Conservation (phyloP, 2,113 vertebrate genomes). For the Elachura formosa region DNA sequence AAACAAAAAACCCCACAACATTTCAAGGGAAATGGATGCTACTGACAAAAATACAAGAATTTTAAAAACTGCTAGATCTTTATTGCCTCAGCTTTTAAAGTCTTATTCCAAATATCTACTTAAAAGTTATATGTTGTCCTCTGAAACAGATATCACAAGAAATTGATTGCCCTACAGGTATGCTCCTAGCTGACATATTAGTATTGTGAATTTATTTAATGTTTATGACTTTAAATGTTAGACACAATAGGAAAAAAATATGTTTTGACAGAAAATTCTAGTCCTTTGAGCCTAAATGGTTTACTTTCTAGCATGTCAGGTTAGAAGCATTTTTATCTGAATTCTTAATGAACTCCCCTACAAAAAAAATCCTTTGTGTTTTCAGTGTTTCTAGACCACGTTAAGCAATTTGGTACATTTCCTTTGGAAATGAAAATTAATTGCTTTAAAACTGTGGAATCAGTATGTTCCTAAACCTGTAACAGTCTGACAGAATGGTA, state of each 20-base stretch:
- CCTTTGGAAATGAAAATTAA: not conserved
- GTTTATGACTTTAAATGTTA: not conserved
- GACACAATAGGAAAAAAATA: not conserved
- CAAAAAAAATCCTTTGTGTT: not conserved
- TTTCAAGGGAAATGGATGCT: not conserved
- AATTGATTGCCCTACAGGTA: not conserved
- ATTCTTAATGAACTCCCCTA: not conserved
- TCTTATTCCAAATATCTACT: not conserved
- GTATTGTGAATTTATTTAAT: not conserved
- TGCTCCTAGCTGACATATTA: not conserved
- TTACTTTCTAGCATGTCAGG: not conserved
- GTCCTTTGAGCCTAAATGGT: not conserved
- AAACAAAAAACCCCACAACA: rapidly evolving
- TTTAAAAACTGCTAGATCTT: not conserved
- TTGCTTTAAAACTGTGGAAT: not conserved
- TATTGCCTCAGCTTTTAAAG: not conserved
- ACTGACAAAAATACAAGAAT: not conserved
- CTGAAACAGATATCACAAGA: not conserved
- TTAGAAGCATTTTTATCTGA: not conserved
- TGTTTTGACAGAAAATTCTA: not conserved
- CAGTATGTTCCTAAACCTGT: not conserved
- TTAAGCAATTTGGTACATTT: not conserved
- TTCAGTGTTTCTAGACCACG: not conserved
- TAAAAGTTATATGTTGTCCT: not conserved
- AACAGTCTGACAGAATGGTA: not conserved